phyloP scores from a whole-genome alignment of 2,797 vertebrate genomes.

The Malacoctenus gilli region DNA sequence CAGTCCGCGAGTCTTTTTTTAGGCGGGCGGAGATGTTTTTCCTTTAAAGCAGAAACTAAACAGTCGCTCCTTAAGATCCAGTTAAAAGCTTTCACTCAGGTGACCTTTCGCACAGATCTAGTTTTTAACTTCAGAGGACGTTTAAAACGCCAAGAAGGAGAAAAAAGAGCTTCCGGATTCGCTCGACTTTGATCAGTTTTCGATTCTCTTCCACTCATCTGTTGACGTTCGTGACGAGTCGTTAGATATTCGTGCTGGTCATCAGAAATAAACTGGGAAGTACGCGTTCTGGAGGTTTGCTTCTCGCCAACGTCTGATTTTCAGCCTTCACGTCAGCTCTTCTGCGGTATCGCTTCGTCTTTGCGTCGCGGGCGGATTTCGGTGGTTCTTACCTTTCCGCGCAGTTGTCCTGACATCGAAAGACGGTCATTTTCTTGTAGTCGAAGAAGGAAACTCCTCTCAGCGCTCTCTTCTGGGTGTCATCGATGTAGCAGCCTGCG shows the following conservation, averaged over 20 bases:
- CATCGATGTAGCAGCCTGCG: conserved; percentile 92
- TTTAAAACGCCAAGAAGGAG: too few relatives aligned
- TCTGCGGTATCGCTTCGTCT: neutral
- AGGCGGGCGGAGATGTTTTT: too few relatives aligned
- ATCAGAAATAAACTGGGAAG: conserved; percentile 7
- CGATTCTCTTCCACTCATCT: too few relatives aligned
- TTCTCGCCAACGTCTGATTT: neutral
- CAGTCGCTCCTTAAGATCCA: neutral
- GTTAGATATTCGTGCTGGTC: neutral
- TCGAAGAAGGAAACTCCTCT: conserved; percentile 96
- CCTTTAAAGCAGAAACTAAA: neutral
- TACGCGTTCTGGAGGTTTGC: neutral
- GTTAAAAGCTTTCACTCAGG: neutral
- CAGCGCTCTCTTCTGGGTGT: conserved; percentile 88
- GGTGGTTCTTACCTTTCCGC: conserved; percentile 95
- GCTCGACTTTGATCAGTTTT: too few relatives aligned
- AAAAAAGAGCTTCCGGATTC: too few relatives aligned
- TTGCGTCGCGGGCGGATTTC: too few relatives aligned
- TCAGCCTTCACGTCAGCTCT: conserved; percentile 1
- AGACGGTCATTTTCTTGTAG: conserved; percentile 99
- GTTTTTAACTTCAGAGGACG: too few relatives aligned
- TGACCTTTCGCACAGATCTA: neutral
- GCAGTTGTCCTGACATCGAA: conserved; percentile 99
- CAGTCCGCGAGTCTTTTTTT: too few relatives aligned
- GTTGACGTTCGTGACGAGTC: too few relatives aligned